phyloP scores from a whole-genome alignment of 2,888 invertebrate genomes.

The Polydesmus complanatus region DNA sequence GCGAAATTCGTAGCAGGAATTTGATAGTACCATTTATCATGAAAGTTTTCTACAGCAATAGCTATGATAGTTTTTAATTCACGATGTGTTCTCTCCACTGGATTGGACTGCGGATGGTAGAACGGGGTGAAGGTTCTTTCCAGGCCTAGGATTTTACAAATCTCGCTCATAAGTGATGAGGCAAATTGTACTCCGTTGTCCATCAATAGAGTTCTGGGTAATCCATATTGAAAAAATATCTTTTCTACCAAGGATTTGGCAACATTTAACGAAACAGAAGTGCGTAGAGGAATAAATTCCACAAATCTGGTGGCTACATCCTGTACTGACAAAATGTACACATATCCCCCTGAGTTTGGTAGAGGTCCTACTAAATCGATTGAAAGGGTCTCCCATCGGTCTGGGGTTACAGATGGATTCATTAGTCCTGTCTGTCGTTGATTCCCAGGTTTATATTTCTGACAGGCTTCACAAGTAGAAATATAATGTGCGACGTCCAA shows the following conservation, averaged over 20 bases:
- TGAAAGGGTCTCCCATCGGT: not conserved
- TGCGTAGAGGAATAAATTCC: slow-evolving; percentile 8
- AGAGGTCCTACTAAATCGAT: slow-evolving; percentile 7
- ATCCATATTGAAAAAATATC: slow-evolving; percentile 12
- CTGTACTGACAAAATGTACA: slow-evolving; percentile 1
- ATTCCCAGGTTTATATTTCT: not conserved
- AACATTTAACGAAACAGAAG: slow-evolving; percentile 5
- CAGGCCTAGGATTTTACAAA: slow-evolving; percentile 5
- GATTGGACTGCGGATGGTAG: slow-evolving; percentile 14
- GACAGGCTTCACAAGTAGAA: slow-evolving; percentile 14
- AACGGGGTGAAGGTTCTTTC: slow-evolving; percentile 6
- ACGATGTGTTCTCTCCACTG: too few relatives aligned
- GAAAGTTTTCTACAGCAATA: slow-evolving; percentile 4
- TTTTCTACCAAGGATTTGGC: slow-evolving; percentile 3
- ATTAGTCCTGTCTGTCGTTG: not conserved
- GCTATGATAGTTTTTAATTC: too few relatives aligned
- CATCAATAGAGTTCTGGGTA: slow-evolving; percentile 7
- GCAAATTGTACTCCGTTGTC: too few relatives aligned
- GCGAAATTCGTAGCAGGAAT: slow-evolving; percentile 13
- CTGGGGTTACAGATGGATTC: not conserved
- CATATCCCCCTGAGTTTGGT: not conserved
- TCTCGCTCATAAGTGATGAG: slow-evolving; percentile 2
- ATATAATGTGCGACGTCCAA: slow-evolving; percentile 14
- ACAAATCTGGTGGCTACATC: slow-evolving; percentile 11
- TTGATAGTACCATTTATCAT: slow-evolving; percentile 6